Evolutionary conservation across 2,113 vertebrate species (phyloP).

Genomic region (Leptocoma aspasia): DNA sequence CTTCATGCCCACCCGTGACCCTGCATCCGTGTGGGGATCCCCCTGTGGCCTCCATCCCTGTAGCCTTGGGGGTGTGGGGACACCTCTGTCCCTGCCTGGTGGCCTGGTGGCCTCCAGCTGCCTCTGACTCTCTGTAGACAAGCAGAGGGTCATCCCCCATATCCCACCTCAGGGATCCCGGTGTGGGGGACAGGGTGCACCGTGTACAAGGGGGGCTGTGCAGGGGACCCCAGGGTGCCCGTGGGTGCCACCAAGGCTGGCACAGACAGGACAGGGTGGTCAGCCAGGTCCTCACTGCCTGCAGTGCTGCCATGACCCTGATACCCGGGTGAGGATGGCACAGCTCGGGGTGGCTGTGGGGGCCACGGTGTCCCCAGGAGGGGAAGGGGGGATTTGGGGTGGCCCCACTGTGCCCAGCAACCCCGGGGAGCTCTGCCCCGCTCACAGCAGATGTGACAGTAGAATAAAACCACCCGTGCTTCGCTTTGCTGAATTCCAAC

Average conservation of each 20-base stretch:
- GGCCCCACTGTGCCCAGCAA: rapidly evolving
- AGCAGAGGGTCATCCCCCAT: neutral
- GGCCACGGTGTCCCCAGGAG: neutral
- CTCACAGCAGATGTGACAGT: rapidly evolving
- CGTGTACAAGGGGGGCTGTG: neutral
- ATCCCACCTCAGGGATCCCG: rapidly evolving
- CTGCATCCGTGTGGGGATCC: neutral
- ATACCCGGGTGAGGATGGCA: rapidly evolving
- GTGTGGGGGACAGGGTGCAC: neutral
- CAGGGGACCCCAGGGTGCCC: neutral
- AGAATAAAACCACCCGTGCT: neutral
- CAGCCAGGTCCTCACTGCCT: neutral
- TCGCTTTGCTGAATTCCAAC: neutral
- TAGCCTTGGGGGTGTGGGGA: neutral
- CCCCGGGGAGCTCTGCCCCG: rapidly evolving
- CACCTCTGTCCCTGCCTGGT: neutral
- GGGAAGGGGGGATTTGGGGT: neutral
- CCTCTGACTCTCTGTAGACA: no score
- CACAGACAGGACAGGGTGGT: neutral
- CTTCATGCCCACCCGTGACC: no score
- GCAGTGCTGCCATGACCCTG: neutral
- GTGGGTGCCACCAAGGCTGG: neutral
- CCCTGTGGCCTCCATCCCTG: neutral
- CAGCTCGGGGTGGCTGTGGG: rapidly evolving
- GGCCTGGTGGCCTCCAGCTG: neutral